phyloP scores from a whole-genome alignment of 92 coral and sea anemone genomes.

The Plumapathes pennacea region DNA sequence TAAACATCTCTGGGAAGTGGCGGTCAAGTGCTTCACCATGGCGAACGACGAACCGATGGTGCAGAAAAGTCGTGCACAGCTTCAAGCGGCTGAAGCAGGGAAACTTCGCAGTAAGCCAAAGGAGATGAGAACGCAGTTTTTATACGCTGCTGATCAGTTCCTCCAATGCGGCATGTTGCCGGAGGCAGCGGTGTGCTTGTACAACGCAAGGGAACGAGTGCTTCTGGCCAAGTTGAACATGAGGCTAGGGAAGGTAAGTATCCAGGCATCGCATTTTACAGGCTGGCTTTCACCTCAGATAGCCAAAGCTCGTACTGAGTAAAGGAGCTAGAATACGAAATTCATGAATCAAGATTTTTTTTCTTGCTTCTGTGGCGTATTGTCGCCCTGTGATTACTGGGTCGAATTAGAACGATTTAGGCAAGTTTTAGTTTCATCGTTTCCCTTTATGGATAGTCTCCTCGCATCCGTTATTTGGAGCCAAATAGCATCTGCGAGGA shows the following conservation, averaged over 20 bases:
- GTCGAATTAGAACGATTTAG: no score
- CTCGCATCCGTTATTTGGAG: no score
- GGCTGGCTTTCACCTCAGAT: no score
- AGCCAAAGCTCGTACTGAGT: no score
- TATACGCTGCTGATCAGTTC: constrained; percentile 77
- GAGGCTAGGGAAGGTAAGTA: constrained; percentile 70
- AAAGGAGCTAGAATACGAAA: no score
- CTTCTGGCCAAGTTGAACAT: constrained; percentile 68
- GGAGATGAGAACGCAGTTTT: constrained; percentile 57
- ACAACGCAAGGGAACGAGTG: constrained; percentile 72
- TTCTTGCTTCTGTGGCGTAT: no score
- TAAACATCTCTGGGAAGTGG: constrained; percentile 83
- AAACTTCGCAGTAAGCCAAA: constrained; percentile 67
- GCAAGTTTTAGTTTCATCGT: no score
- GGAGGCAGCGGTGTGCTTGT: constrained; percentile 77
- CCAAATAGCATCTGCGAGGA: no score
- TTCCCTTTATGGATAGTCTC: no score
- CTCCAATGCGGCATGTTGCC: constrained; percentile 72
- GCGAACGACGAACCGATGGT: constrained; percentile 65
- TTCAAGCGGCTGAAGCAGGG: constrained; percentile 74
- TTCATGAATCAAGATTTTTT: no score
- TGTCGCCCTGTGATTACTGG: no score
- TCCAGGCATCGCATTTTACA: no score
- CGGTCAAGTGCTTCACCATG: constrained; percentile 75
- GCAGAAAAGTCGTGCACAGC: constrained; percentile 76